phyloP scores from a whole-genome alignment of 2,113 vertebrate genomes.

The Xiphophorus maculatus region DNA sequence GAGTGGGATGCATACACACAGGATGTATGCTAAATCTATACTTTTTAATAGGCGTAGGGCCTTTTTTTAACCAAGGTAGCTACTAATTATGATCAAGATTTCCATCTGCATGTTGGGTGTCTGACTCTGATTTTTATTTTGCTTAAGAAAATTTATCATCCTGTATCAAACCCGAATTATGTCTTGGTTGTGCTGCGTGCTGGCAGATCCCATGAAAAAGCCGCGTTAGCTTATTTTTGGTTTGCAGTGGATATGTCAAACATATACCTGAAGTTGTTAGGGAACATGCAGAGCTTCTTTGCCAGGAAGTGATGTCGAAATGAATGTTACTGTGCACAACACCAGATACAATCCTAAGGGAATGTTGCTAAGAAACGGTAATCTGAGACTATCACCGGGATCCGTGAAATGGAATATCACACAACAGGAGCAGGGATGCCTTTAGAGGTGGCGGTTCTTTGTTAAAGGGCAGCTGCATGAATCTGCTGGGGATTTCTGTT shows the following conservation, averaged over 20 bases:
- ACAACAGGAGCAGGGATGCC: constrained; percentile 36
- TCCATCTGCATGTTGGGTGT: constrained; percentile 9
- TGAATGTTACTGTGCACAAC: constrained; percentile 53
- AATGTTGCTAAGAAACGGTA: constrained; percentile 76
- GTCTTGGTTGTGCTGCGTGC: too few species aligned
- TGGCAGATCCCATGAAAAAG: background rate
- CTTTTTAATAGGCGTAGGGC: constrained; percentile 12
- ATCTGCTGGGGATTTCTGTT: constrained; percentile 9
- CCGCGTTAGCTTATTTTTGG: constrained; percentile 32
- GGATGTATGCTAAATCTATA: background rate
- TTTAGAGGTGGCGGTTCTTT: constrained; percentile 21
- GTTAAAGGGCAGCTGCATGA: constrained; percentile 10
- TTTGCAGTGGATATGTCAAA: constrained; percentile 31
- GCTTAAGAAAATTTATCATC: background rate
- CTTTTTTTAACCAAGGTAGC: background rate
- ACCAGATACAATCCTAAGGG: constrained; percentile 53
- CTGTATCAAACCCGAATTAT: too few species aligned
- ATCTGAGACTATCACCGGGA: constrained; percentile 73
- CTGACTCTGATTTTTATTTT: constrained; percentile 20
- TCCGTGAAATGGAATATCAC: constrained; percentile 77
- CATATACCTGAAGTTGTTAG: background rate
- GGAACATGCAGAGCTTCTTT: constrained; percentile 44
- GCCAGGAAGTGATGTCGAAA: constrained; percentile 76
- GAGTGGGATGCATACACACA: background rate
- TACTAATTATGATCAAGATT: constrained; percentile 8